These are phyloP conservation scores for Epinephelus coioides DNA, from an alignment of 2,797 vertebrate species.

Conservation along the genomic window DNA sequence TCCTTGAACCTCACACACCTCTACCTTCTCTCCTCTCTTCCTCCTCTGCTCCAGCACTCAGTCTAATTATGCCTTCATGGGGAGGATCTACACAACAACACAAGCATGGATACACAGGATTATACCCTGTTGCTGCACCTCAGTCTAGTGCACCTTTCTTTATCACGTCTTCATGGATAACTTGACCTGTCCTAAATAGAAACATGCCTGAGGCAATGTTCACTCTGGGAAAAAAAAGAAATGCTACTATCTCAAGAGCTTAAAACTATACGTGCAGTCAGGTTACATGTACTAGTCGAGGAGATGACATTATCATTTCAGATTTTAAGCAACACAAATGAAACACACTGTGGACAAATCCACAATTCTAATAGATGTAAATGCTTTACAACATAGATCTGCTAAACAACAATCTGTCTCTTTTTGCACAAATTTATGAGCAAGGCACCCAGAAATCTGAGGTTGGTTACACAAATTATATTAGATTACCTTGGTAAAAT, in stretches of 20 bases:
- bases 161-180: conserved; percentile 69
- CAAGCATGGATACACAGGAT: conserved; percentile 66
- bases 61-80: conserved; percentile 70
- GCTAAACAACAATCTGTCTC: not conserved
- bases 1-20: conserved; percentile 66
- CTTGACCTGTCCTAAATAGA: conserved; percentile 67
- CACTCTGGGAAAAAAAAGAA: conserved; percentile 38
- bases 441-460: not conserved
- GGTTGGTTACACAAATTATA: not conserved
- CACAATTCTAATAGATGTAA: not conserved
- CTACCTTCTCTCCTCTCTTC: conserved; percentile 51
- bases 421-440: not conserved
- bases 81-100: conserved; percentile 68
- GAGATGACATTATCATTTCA: conserved; percentile 5
- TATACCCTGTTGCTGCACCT: conserved; percentile 52
- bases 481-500: not conserved
- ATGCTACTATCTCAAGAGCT: conserved; percentile 38
- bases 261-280: conserved; percentile 23
- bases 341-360: conserved; percentile 3
- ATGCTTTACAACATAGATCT: not conserved
- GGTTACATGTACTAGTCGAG: not conserved
- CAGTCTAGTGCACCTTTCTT: conserved; percentile 60
- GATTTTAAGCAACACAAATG: not conserved
- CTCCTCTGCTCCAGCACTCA: conserved; percentile 52
- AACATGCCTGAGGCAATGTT: conserved; percentile 50